phyloP scores from a whole-genome alignment of 1,140 invertebrate genomes.

The Danaus melanippus region DNA sequence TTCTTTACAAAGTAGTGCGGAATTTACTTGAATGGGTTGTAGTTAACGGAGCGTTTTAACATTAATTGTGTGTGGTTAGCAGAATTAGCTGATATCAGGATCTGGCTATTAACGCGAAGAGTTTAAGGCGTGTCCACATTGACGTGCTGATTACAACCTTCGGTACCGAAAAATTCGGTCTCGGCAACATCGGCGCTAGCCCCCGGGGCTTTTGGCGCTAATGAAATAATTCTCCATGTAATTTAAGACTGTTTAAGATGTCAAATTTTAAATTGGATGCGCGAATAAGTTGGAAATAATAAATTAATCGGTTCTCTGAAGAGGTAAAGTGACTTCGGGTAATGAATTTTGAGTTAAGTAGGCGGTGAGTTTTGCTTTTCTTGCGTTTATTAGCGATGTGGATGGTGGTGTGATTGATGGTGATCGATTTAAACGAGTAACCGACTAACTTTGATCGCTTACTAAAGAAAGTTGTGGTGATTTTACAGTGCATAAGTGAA shows the following conservation, averaged over 20 bases:
- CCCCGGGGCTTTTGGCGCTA: conserved; percentile 43
- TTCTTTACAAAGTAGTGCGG: too few species aligned
- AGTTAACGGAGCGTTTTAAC: neutral
- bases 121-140: conserved; percentile 50
- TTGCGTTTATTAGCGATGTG: conserved; percentile 17
- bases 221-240: conserved; percentile 67
- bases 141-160: conserved; percentile 64
- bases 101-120: conserved; percentile 59
- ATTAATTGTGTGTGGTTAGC: conserved; percentile 21
- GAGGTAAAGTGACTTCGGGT: conserved; percentile 34
- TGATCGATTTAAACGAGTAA: conserved; percentile 18
- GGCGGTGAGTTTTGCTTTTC: conserved; percentile 23
- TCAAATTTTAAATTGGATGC: conserved; percentile 71
- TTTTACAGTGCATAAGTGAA: too few species aligned
- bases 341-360: conserved; percentile 51
- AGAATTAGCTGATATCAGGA: conserved; percentile 52
- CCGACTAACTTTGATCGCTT: conserved; percentile 13
- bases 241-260: conserved; percentile 71
- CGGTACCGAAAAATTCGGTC: conserved; percentile 48
- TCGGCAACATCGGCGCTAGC: conserved; percentile 41
- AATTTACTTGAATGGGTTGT: too few species aligned
- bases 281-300: conserved; percentile 64
- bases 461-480: neutral
- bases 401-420: conserved; percentile 14
- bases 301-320: conserved; percentile 68